A percentile compares a stretch with the other conserved stretches of the same genome.
These are phyloP conservation scores for Drosophila testacea DNA, from an alignment of 2,888 invertebrate genomes.

Conservation along the genomic window DNA sequence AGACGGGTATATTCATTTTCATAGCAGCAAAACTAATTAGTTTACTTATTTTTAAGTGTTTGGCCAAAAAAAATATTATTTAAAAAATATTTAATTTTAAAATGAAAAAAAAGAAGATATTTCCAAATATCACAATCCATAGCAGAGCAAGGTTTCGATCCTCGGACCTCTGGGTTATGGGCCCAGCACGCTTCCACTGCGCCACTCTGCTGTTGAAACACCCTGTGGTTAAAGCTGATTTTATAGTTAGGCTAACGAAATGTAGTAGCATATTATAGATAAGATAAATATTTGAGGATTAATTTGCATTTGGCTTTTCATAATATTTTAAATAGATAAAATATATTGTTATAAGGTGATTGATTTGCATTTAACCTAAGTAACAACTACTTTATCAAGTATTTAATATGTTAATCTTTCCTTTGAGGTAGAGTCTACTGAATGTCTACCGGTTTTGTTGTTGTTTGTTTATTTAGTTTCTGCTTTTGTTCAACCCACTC, in stretches of 20 bases:
- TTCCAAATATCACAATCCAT: neutral
- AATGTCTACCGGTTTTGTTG: conserved; percentile 41
- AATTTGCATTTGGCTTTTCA: conserved; percentile 1
- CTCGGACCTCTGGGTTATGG: conserved; percentile 67
- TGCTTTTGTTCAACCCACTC: conserved; percentile 25
- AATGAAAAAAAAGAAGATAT: conserved; percentile 6
- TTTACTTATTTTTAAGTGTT: neutral
- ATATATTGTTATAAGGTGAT: conserved; percentile 9
- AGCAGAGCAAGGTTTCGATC: conserved; percentile 68
- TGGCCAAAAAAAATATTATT: neutral
- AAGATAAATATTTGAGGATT: conserved; percentile 9
- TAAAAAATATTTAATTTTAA: neutral
- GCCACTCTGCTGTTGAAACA: conserved; percentile 49
- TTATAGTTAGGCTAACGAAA: neutral
- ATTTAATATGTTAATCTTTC: conserved; percentile 37
- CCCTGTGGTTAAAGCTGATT: neutral
- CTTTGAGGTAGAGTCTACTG: conserved; percentile 1
- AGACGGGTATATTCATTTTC: neutral
- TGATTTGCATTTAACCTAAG: conserved; percentile 21
- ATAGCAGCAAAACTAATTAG: too few species aligned
- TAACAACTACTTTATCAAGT: conserved; percentile 10
- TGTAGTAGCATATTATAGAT: conserved; percentile 14
- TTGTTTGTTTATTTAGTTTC: neutral
- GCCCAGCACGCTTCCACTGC: conserved; percentile 67
- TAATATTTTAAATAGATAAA: conserved; percentile 8